phyloP scores from a whole-genome alignment of 2,113 vertebrate species.

The Hippolais icterina region DNA sequence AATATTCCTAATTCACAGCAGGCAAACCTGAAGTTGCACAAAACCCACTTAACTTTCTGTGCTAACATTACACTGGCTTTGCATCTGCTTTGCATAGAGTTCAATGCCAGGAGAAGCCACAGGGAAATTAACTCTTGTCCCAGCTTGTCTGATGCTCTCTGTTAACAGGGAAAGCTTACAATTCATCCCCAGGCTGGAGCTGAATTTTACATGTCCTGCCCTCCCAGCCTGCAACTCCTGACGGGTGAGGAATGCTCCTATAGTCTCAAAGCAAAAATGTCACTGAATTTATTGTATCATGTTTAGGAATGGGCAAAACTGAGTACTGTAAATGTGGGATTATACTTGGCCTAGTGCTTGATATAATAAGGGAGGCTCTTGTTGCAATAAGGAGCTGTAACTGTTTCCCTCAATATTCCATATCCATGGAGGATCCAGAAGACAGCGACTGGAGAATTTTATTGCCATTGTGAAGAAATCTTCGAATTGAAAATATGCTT shows the following conservation, averaged over 20 bases:
- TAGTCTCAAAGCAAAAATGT: not conserved
- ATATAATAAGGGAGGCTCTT: not conserved
- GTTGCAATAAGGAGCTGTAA: not conserved
- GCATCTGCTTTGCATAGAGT: conserved; percentile 36
- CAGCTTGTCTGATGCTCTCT: not conserved
- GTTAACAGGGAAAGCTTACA: not conserved
- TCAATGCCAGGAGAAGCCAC: conserved; percentile 13
- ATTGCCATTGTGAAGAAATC: not conserved
- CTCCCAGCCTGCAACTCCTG: not conserved
- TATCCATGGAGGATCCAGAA: not conserved
- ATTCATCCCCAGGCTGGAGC: not conserved
- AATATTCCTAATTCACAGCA: not conserved
- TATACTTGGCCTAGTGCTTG: not conserved
- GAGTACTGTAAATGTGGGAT: not conserved
- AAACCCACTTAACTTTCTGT: not conserved
- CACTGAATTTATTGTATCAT: not conserved
- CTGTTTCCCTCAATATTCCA: not conserved
- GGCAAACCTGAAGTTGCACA: not conserved
- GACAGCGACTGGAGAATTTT: not conserved
- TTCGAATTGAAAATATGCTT: not conserved
- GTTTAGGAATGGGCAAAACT: not conserved
- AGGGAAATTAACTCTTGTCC: conserved; percentile 41
- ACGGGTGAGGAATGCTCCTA: not conserved
- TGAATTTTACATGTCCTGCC: not conserved
- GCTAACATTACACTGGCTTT: not conserved